Evolutionary conservation across 2,113 vertebrate genomes (phyloP), one percentile per base, ranked within the genome.

Genomic region (Heterotilapia buettikoferi): DNA sequence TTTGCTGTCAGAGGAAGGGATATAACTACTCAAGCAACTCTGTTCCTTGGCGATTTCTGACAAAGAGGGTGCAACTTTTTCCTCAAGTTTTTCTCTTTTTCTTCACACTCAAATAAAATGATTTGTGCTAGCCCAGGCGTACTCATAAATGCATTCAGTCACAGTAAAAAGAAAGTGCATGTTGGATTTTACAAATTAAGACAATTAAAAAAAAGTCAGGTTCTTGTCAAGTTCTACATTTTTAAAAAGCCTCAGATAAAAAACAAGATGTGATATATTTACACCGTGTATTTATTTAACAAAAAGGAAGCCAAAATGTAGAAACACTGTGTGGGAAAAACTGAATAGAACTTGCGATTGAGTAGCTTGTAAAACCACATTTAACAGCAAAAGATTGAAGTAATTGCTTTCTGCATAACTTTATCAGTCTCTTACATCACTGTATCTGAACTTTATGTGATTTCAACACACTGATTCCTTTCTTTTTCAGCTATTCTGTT

Each of bases 11-110:
- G 56, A 83, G 24, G 26, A 36, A 68, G 26, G 76, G 19, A 81
- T 76, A 82, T 50, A 80, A 16, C 29, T 31, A 86, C 56, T 80
- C 36, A 83, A 14, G 29, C 53, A 71, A 66, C 66, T 82, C 52
- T 82, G 53, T 43, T 66, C 45, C 59, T 80, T 8, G 9, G 24
- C 10, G 24, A 68, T 82, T 79, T 86, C 29, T 78, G 31, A 43
- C 13, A 50, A 86, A 80, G 43, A 19, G 4, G 24, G 6, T 26
- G 6, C 14, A 26, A 47, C 40, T 38, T 66, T n/a, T 57, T 16
- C 56, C 56, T 57, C 12, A 29, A 26, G 56, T 38, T 66, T 66
- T 38, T 40, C 13, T 57, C 13, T 43, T 85, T 29, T 52, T 38
- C 11, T 43, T 54, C 29, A 54, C 16, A 85, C 63, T 57, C 8